These are phyloP conservation scores for Coptodon rendalli DNA, from an alignment of 2,113 vertebrate species.

Conservation along the genomic window DNA sequence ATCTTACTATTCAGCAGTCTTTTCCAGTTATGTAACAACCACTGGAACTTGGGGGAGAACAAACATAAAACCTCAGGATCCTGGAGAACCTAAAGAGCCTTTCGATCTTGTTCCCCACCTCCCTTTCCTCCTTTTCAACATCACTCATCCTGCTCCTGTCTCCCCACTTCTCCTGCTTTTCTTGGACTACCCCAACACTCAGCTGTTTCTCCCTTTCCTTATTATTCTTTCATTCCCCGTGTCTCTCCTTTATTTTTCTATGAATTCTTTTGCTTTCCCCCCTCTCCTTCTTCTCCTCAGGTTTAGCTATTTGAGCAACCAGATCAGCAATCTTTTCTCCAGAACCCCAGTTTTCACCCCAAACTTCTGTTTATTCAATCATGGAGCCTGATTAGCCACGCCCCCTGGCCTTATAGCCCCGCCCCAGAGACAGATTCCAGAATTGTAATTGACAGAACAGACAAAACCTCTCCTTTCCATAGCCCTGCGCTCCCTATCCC, in stretches of 20 bases:
- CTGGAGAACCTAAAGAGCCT: constrained; percentile 64
- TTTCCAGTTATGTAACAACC: constrained; percentile 50
- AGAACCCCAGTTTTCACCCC: not conserved
- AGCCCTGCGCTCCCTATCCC: constrained; percentile 2
- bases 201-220: not conserved
- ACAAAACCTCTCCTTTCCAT: constrained; percentile 44
- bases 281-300: not conserved
- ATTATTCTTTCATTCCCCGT: not conserved
- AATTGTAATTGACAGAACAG: constrained; percentile 62
- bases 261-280: not conserved
- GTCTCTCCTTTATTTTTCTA: not conserved
- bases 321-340: constrained; percentile 21
- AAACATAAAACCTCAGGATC: constrained; percentile 54
- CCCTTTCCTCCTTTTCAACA: not conserved
- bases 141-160: not conserved
- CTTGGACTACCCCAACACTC: constrained; percentile 8
- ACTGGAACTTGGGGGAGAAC: constrained; percentile 18
- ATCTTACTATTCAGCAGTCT: constrained; percentile 30
- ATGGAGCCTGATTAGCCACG: not conserved
- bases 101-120: constrained; percentile 18
- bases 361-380: constrained; percentile 57
- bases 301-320: not conserved
- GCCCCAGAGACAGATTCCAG: constrained; percentile 50
- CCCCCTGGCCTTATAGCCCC: constrained; percentile 15
- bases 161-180: not conserved